phyloP scores from a whole-genome alignment of 2,113 vertebrate species.

The Istiophorus platypterus region DNA sequence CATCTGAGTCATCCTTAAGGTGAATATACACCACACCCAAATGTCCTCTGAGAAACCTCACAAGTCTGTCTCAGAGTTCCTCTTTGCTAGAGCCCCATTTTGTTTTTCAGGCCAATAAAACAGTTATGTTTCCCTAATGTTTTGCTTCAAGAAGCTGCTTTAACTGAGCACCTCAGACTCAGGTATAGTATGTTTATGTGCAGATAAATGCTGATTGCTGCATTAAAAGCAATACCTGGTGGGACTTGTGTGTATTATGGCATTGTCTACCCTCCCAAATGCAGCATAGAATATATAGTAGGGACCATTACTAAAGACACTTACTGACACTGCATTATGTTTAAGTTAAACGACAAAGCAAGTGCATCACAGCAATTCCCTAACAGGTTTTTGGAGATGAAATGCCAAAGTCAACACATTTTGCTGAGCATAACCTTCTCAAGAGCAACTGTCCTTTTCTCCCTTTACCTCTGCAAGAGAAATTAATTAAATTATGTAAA shows the following conservation, averaged over 20 bases:
- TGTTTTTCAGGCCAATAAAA: constrained; percentile 18
- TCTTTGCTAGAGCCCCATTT: background rate
- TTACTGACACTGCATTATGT: constrained; percentile 31
- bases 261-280: background rate
- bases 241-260: constrained; percentile 16
- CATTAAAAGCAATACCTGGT: constrained; percentile 40
- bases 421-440: background rate
- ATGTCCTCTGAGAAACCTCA: constrained; percentile 27
- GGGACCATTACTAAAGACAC: constrained; percentile 7
- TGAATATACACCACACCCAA: constrained; percentile 19
- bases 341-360: constrained; percentile 21
- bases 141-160: constrained; percentile 18
- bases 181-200: background rate
- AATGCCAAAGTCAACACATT: constrained; percentile 1
- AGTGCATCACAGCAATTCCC: background rate
- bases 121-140: background rate
- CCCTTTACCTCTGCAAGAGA: background rate
- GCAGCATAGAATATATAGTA: constrained; percentile 1
- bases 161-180: background rate
- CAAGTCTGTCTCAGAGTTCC: background rate
- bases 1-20: background rate
- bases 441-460: background rate
- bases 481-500: background rate
- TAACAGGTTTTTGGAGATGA: background rate
- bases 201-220: constrained; percentile 39